These are phyloP conservation scores for Ranitomeya imitator DNA, from an alignment of 2,113 vertebrate species.

Conservation along the genomic window DNA sequence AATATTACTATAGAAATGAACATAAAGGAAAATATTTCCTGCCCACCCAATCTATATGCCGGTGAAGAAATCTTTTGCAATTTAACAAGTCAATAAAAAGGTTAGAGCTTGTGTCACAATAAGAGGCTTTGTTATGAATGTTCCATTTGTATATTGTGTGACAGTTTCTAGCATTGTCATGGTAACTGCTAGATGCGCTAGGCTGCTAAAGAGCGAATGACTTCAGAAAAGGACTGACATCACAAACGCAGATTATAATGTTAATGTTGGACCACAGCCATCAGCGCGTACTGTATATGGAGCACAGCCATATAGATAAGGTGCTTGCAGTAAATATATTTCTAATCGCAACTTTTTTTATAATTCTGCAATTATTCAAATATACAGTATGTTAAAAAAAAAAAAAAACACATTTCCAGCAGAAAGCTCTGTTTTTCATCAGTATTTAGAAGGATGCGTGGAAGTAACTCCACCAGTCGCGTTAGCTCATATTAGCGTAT, in stretches of 20 bases:
- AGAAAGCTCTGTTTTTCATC: neutral
- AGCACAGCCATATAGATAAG: slow-evolving; percentile 4
- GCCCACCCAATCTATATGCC: neutral
- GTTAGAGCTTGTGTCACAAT: slow-evolving; percentile 33
- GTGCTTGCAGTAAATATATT: neutral
- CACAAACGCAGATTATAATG: slow-evolving; percentile 31
- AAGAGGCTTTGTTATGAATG: slow-evolving; percentile 14
- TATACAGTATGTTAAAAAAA: neutral
- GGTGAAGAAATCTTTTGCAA: slow-evolving; percentile 13
- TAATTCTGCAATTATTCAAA: neutral
- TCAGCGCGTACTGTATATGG: neutral
- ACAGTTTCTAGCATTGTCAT: slow-evolving; percentile 51
- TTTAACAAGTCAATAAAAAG: slow-evolving; percentile 47
- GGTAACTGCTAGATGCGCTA: slow-evolving; percentile 35
- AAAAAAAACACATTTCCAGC: neutral
- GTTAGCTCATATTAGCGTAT: no score
- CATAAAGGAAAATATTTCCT: neutral
- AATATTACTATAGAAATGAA: slow-evolving; percentile 2
- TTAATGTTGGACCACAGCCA: neutral
- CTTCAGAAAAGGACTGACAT: slow-evolving; percentile 20
- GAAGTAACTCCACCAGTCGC: no score
- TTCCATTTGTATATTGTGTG: slow-evolving; percentile 41
- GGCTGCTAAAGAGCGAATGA: slow-evolving; percentile 35
- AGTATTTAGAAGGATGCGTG: no score
- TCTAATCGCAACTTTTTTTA: neutral